Evolutionary conservation across 2,888 invertebrate species (phyloP).

Genomic region (Xanthostigma xanthostigma): DNA sequence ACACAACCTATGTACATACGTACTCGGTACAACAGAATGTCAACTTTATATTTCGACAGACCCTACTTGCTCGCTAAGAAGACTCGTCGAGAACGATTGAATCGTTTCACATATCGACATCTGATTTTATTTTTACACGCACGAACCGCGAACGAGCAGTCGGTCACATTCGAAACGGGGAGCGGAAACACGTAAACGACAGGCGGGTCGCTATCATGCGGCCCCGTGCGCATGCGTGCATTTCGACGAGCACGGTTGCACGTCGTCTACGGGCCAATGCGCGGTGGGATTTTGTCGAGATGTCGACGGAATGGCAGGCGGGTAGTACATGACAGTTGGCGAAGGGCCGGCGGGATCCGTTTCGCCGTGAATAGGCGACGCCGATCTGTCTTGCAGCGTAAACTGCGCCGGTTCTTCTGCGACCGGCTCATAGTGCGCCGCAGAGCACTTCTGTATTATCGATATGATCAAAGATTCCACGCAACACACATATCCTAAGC

Average conservation of each 20-base stretch:
- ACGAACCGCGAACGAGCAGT: not conserved
- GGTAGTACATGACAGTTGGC: conserved; percentile 20
- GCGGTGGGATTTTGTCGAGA: conserved; percentile 34
- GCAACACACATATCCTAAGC: conserved; percentile 45
- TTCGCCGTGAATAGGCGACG: conserved; percentile 20
- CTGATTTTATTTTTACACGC: not conserved
- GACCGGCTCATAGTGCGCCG: conserved; percentile 41
- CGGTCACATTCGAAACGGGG: conserved; percentile 2
- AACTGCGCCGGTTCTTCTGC: conserved; percentile 45
- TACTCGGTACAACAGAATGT: not conserved
- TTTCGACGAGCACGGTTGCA: conserved; percentile 32
- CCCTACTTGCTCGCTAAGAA: too few species aligned
- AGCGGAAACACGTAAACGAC: not conserved
- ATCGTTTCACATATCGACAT: too few species aligned
- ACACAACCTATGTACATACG: not conserved
- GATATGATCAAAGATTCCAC: conserved; percentile 41
- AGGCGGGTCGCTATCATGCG: conserved; percentile 24
- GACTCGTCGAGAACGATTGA: too few species aligned
- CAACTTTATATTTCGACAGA: too few species aligned
- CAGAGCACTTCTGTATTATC: conserved; percentile 39
- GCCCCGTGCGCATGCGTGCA: conserved; percentile 25
- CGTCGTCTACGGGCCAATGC: conserved; percentile 24
- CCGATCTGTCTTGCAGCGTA: conserved; percentile 28
- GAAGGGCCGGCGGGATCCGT: conserved; percentile 24
- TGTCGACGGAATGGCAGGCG: conserved; percentile 28